Percentiles rank a stretch among this genome's conserved stretches.
Evolutionary conservation across 1,140 invertebrate species (phyloP).

Genomic region (Drosophila nigromelanica): DNA sequence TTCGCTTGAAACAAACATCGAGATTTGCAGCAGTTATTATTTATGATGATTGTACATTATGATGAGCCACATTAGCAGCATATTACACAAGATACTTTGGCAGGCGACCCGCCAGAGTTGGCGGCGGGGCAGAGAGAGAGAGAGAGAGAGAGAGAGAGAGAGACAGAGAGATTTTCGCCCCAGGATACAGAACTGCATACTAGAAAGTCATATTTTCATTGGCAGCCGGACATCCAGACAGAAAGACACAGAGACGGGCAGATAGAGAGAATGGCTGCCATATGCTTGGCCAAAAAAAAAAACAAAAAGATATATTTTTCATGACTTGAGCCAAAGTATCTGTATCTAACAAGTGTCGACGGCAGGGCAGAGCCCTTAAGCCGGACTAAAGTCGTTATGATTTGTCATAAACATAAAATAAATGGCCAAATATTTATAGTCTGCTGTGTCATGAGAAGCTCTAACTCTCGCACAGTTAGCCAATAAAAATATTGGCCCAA

Average conservation of each 20-base stretch:
- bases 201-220: constrained; percentile 66
- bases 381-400: constrained; percentile 79
- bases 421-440: constrained; percentile 82
- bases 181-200: constrained; percentile 60
- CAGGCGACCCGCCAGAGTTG: constrained; percentile 41
- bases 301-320: constrained; percentile 15
- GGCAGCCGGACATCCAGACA: constrained; percentile 11
- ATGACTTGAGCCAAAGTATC: constrained; percentile 62
- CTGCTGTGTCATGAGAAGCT: constrained; percentile 53
- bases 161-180: neutral
- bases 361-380: constrained; percentile 73
- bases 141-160: neutral
- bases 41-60: constrained; percentile 78
- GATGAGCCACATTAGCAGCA: constrained; percentile 72
- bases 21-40: constrained; percentile 56
- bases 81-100: constrained; percentile 55
- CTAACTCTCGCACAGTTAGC: constrained; percentile 6
- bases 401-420: constrained; percentile 83
- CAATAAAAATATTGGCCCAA: constrained; percentile 49
- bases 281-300: constrained; percentile 36
- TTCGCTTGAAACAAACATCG: constrained; percentile 25
- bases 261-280: constrained; percentile 23
- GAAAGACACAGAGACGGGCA: neutral
- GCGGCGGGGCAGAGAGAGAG: neutral
- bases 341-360: constrained; percentile 77